A percentile compares a stretch with the other conserved stretches of the same genome.
These are phyloP conservation scores for Polyboroides typus DNA, from an alignment of 2,797 vertebrate genomes.

Conservation along the genomic window DNA sequence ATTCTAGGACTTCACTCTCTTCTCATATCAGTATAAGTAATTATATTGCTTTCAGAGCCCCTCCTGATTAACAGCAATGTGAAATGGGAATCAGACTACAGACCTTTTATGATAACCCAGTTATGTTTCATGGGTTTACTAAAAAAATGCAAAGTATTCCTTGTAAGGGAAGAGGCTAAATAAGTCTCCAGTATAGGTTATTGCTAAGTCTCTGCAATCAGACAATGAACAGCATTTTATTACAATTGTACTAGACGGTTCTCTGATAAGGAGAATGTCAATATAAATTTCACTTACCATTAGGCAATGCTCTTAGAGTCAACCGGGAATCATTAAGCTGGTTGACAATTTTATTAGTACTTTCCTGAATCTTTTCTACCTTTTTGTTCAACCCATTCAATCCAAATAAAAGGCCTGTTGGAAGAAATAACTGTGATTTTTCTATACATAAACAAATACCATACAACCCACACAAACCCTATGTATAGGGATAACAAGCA, in stretches of 20 bases:
- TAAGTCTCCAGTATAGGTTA: background rate
- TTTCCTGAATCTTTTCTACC: conserved; percentile 69
- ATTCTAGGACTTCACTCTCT: background rate
- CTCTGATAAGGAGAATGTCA: background rate
- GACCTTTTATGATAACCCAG: background rate
- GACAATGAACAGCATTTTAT: background rate
- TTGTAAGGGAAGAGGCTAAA: background rate
- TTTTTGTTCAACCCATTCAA: conserved; percentile 72
- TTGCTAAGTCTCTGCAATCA: background rate
- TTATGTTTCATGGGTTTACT: background rate
- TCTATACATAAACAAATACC: background rate
- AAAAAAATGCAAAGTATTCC: background rate
- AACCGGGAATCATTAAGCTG: conserved; percentile 76
- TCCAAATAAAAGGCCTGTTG: conserved; percentile 74
- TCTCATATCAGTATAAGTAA: background rate
- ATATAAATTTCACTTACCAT: conserved; percentile 75
- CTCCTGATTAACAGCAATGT: background rate
- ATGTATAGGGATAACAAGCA: background rate
- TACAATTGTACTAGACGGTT: background rate
- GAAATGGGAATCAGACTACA: background rate
- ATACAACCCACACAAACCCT: background rate
- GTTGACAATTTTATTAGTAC: conserved; percentile 65
- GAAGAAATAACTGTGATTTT: background rate
- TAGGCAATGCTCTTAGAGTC: conserved; percentile 72
- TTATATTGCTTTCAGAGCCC: background rate